Base-by-base conservation (phyloP, 1,140 invertebrate genomes). In the Lutraria rhynchaena region DNA sequence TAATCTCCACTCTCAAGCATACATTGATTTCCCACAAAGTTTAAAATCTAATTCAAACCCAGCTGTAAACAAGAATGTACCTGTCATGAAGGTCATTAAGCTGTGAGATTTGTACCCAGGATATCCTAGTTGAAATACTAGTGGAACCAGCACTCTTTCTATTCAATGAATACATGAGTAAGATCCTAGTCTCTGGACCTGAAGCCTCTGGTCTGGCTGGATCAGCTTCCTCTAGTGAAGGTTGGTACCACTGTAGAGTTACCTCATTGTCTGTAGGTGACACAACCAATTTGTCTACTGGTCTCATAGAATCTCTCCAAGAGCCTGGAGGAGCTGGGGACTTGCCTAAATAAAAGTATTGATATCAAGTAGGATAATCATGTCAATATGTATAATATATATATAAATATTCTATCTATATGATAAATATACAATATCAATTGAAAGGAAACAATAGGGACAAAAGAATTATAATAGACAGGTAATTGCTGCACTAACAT, bases 1-100 rank as follows among this genome's bases (percentile, higher is more conserved):
- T n/a, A n/a, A n/a, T n/a, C n/a, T n/a, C n/a, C n/a, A n/a, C n/a
- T n/a, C n/a, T n/a, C n/a, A n/a, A n/a, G n/a, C n/a, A n/a, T n/a
- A n/a, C n/a, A n/a, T n/a, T n/a, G n/a, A n/a, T n/a, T n/a, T n/a
- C n/a, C n/a, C n/a, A n/a, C n/a, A n/a, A n/a, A n/a, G n/a, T n/a
- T n/a, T n/a, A n/a, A n/a, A n/a, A n/a, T n/a, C n/a, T n/a, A n/a
- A n/a, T n/a, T n/a, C n/a, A n/a, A n/a, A n/a, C n/a, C n/a, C n/a
- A n/a, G n/a, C n/a, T n/a, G n/a, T n/a, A n/a, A n/a, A n/a, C n/a
- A n/a, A n/a, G n/a, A n/a, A n/a, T 80, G 67, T 61, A 91, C 90
- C 87, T 90, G 84, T 90, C 89, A 85, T 91, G 90, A 19, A 91
- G 82, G 44, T 90, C 89, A 73, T 88, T 85, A n/a, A 91, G 81